Evolutionary conservation across 1,140 invertebrate species (phyloP), one percentile per base, ranked within the genome.

Genomic region (Hypothenemus hampei): DNA sequence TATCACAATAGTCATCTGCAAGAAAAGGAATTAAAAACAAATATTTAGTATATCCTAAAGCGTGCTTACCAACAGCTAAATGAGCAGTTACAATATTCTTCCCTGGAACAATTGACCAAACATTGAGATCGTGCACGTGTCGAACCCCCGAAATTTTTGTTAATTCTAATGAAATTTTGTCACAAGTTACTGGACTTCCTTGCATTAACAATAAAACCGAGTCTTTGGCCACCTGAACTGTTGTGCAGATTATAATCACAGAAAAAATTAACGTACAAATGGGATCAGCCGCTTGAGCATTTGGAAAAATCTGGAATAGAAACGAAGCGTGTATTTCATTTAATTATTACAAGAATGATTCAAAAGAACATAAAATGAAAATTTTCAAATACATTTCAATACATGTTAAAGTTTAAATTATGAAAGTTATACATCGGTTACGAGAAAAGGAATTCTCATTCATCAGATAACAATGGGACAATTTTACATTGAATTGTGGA

Each of bases 201-300:
- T 93, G 89, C 78, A 93, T 80, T 18, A 94, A 73, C 54, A 93
- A 83, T 47, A 75, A 71, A 6, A 89, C 62, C 2, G 88, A 83
- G 69, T 94, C 90, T 23, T 77, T 73, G 22, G 91, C 77, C 18
- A 94, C 83, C 43, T 76, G 77, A 45, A 86, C 70, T 0, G 90
- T 93, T 16, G 90, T 92, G 62, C 81, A 73, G 57, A 95, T 77
- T 20, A 94, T 90, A 57, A 95, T 76, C 10, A 89, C 69, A 16
- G 89, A 90, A 78, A 93, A 95, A 35, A 93, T 65, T 61, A 94
- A 82, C 31, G 91, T 94, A 76, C 91, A 94, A 59, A 94, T 81
- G 7, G 91, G 91, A 77, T 95, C 91, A 33, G 85, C 87, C 40
- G 91, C 73, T 69, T 89, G 85, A 50, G 79, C 86, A 59, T 78